Percentiles rank a stretch among this genome's conserved stretches.
Conservation (phyloP, 1,140 invertebrate genomes). For the Brachionus sp. region DNA sequence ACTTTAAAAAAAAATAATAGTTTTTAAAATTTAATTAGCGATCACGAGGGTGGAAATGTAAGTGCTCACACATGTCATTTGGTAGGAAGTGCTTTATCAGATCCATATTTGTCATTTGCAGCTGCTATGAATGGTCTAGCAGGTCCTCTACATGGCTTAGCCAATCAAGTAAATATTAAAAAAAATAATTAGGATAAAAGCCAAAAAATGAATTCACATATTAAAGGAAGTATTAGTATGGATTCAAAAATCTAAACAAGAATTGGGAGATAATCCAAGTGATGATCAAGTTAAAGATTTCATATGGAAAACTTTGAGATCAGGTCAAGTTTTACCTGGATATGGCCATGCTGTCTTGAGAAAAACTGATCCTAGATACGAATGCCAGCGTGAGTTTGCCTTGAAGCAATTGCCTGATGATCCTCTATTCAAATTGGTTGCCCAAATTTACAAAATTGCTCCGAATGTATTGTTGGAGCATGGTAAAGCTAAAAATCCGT, state of each 20-base stretch:
- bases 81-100: constrained; percentile 87
- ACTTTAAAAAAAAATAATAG: constrained; percentile 51
- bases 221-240: constrained; percentile 60
- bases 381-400: constrained; percentile 89
- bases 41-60: constrained; percentile 93
- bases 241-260: constrained; percentile 67
- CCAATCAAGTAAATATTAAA: constrained; percentile 71
- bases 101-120: constrained; percentile 88
- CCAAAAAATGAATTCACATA: background rate
- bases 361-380: constrained; percentile 91
- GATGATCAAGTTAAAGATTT: constrained; percentile 86
- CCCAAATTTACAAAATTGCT: constrained; percentile 82
- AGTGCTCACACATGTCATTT: constrained; percentile 86
- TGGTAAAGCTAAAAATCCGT: constrained; percentile 96
- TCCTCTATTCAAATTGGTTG: constrained; percentile 82
- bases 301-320: constrained; percentile 89
- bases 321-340: constrained; percentile 87
- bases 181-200: background rate
- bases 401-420: constrained; percentile 89
- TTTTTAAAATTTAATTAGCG: constrained; percentile 58
- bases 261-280: constrained; percentile 71
- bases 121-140: constrained; percentile 90
- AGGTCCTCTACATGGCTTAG: constrained; percentile 89
- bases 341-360: constrained; percentile 93
- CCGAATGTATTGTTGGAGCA: constrained; percentile 85